phyloP scores from a whole-genome alignment of 2,888 invertebrate species.

The Cephus pygmeus region DNA sequence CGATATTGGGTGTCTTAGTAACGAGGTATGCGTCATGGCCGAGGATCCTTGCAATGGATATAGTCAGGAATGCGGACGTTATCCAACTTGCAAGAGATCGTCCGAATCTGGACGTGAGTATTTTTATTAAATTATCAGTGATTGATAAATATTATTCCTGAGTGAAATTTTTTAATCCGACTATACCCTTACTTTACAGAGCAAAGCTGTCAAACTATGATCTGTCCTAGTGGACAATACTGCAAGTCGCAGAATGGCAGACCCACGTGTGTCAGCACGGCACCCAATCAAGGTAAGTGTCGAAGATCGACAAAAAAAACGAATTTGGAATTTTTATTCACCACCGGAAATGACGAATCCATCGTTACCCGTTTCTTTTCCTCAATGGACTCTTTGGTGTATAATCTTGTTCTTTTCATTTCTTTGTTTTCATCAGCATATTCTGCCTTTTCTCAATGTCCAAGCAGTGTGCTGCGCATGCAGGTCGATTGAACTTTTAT shows the following conservation, averaged over 20 bases:
- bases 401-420: background rate
- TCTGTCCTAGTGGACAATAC: constrained; percentile 53
- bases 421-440: background rate
- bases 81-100: constrained; percentile 74
- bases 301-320: constrained; percentile 1
- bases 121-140: background rate
- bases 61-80: constrained; percentile 73
- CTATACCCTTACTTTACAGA: constrained; percentile 27
- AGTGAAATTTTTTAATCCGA: too few species aligned
- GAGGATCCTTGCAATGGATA: constrained; percentile 78
- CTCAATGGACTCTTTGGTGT: background rate
- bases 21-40: constrained; percentile 77
- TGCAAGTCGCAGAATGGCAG: constrained; percentile 53
- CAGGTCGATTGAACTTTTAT: background rate
- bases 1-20: constrained; percentile 81
- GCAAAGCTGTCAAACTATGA: constrained; percentile 45
- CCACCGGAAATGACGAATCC: background rate
- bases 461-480: background rate
- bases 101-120: constrained; percentile 64
- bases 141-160: too few species aligned
- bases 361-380: background rate
- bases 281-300: constrained; percentile 52
- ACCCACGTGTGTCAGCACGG: constrained; percentile 51
- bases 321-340: background rate
- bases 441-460: background rate